phyloP scores from a whole-genome alignment of 1,140 invertebrate species.

The Vanessa atalanta region DNA sequence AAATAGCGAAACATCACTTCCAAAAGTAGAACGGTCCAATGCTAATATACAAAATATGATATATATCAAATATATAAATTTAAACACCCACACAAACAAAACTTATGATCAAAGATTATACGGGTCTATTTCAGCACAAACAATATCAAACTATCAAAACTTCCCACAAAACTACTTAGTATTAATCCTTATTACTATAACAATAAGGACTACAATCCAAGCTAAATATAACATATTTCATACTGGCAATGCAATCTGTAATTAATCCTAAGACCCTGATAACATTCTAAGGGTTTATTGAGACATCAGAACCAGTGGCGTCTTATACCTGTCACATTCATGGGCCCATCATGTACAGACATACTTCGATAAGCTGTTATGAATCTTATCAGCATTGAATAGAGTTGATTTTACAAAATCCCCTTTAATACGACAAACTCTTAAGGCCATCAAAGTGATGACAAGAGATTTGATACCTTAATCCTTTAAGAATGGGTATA shows the following conservation, averaged over 20 bases:
- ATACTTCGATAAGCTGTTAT: constrained; percentile 22
- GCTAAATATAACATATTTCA: not conserved
- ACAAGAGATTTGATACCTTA: not conserved
- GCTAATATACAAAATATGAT: too few relatives aligned
- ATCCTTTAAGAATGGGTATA: too few relatives aligned
- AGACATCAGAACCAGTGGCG: constrained; percentile 61
- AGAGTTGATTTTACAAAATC: not conserved
- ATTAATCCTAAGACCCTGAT: constrained; percentile 54
- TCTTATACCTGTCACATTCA: constrained; percentile 56
- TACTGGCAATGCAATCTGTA: constrained; percentile 43
- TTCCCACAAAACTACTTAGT: not conserved
- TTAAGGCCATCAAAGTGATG: not conserved
- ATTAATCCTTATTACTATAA: not conserved
- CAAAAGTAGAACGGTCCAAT: too few relatives aligned
- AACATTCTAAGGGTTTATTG: constrained; percentile 57
- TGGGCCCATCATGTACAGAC: constrained; percentile 24
- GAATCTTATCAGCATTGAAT: constrained; percentile 5
- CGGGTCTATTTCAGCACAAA: not conserved
- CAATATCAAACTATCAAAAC: constrained; percentile 11
- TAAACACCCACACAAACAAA: not conserved
- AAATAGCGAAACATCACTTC: too few relatives aligned
- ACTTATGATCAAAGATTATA: constrained; percentile 17
- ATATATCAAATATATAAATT: not conserved
- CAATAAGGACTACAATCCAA: constrained; percentile 13
- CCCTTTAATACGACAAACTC: not conserved